phyloP scores from a whole-genome alignment of 2,797 vertebrate species.

The Rhynchotus rufescens region DNA sequence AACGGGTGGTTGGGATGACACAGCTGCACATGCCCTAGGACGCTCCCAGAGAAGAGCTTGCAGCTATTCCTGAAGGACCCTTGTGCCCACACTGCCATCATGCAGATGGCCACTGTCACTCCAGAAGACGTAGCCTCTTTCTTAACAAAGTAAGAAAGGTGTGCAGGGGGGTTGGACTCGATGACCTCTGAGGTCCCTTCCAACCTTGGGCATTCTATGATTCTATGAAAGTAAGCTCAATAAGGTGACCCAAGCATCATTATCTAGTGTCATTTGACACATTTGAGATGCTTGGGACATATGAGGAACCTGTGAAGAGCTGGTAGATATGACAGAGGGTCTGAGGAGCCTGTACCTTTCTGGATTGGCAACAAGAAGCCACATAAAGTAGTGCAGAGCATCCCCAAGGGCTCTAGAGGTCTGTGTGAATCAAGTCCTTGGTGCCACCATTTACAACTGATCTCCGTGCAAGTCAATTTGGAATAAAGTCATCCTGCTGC shows the following conservation, averaged over 20 bases:
- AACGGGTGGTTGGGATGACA: background rate
- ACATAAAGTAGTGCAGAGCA: background rate
- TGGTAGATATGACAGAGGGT: background rate
- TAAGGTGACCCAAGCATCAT: background rate
- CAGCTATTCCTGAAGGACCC: background rate
- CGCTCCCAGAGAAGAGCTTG: background rate
- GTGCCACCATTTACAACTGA: background rate
- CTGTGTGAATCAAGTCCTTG: background rate
- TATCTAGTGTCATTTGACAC: background rate
- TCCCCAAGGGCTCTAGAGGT: background rate
- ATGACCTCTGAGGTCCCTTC: too few relatives aligned
- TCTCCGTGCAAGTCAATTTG: background rate
- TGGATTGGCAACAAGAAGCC: background rate
- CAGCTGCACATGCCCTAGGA: accelerated
- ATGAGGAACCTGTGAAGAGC: background rate
- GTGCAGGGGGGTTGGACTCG: too few relatives aligned
- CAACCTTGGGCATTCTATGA: too few relatives aligned
- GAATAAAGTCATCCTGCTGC: background rate
- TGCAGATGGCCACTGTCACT: background rate
- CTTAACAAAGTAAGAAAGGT: background rate
- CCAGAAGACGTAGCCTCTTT: background rate
- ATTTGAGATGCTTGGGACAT: background rate
- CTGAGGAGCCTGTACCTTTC: background rate
- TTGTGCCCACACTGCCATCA: background rate
- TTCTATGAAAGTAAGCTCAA: background rate